Evolutionary conservation across 2,888 invertebrate genomes (phyloP), one percentile per base, ranked within the genome.

Genomic region (Luffia ferchaultella): DNA sequence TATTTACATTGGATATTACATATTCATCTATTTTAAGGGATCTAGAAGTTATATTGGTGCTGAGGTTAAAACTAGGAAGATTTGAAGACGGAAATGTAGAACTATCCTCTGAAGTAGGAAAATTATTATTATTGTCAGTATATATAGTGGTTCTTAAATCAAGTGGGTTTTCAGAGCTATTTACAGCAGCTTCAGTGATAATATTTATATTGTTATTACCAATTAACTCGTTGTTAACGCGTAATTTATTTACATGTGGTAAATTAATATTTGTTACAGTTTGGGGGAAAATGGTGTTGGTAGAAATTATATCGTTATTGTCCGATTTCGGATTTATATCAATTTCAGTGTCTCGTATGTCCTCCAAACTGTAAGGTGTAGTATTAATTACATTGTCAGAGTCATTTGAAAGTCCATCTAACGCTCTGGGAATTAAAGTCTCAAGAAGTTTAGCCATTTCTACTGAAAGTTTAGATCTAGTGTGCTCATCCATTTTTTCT

Each of bases 361-460:
- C 82, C 62, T 82, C 80, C 73, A 82, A 74, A 71, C 74, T 82
- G 64, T 82, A 83, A 49, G 83, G 83, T 52, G 83, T 83, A 42
- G 83, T 83, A 50, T 70, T 73, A n/a, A 72, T 71, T 58, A 70
- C 60, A 59, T 76, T 71, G 57, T 73, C 72, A 60, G 68, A 63
- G 61, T 62, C 60, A 60, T 64, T 68, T 57, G 65, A 60, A 58
- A 71, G 65, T 68, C 72, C 69, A 62, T 69, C 69, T 67, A 78
- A 67, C 62, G 78, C 79, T 68, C 80, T 74, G 58, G 85, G 80
- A 58, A 82, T 73, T 63, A 87, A 73, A 48, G 73, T 75, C 60
- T 82, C 80, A 58, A 87, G 79, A 56, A 85, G 67, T 61, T 76
- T 77, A 52, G 72, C 68, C 77, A 83, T 82, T 73, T 86, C 85